phyloP scores from a whole-genome alignment of 2,888 invertebrate species.

The Drosophila parthenogenetica region DNA sequence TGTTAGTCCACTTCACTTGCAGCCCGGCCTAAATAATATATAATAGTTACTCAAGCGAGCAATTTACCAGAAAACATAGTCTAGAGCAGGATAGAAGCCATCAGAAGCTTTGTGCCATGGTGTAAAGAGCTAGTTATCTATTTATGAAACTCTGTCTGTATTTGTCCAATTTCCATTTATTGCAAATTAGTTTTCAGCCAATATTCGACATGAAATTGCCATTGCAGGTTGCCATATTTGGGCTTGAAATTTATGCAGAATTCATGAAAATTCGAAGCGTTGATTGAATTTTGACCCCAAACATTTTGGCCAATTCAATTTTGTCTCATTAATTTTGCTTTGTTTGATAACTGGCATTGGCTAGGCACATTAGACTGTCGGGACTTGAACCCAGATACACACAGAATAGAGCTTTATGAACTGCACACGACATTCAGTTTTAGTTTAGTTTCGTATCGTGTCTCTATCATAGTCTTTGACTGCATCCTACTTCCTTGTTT shows the following conservation, averaged over 20 bases:
- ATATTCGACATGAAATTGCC: slow-evolving; percentile 28
- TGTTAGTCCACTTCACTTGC: neutral
- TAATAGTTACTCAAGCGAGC: slow-evolving; percentile 33
- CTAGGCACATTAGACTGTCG: neutral
- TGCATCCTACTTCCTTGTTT: slow-evolving; percentile 31
- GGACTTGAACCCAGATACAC: neutral
- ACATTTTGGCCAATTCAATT: slow-evolving; percentile 62
- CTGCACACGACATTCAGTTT: slow-evolving; percentile 8
- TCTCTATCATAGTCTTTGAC: slow-evolving; percentile 25
- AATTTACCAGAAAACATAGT: slow-evolving; percentile 36
- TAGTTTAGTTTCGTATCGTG: neutral
- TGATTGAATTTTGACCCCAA: slow-evolving; percentile 65
- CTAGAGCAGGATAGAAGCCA: slow-evolving; percentile 5
- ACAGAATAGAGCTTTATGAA: slow-evolving; percentile 25
- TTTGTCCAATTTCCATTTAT: slow-evolving; percentile 44
- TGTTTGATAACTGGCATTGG: slow-evolving; percentile 40
- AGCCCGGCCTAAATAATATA: slow-evolving; percentile 7
- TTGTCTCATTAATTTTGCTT: slow-evolving; percentile 61
- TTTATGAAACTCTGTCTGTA: slow-evolving; percentile 49
- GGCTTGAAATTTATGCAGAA: slow-evolving; percentile 44
- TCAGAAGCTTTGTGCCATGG: slow-evolving; percentile 32
- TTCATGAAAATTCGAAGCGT: slow-evolving; percentile 64
- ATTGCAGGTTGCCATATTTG: slow-evolving; percentile 8
- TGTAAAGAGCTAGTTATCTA: slow-evolving; percentile 57
- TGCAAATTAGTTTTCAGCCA: slow-evolving; percentile 60